Evolutionary conservation across 2,113 vertebrate genomes (phyloP).

Genomic region (Nannobrachium achirus): DNA sequence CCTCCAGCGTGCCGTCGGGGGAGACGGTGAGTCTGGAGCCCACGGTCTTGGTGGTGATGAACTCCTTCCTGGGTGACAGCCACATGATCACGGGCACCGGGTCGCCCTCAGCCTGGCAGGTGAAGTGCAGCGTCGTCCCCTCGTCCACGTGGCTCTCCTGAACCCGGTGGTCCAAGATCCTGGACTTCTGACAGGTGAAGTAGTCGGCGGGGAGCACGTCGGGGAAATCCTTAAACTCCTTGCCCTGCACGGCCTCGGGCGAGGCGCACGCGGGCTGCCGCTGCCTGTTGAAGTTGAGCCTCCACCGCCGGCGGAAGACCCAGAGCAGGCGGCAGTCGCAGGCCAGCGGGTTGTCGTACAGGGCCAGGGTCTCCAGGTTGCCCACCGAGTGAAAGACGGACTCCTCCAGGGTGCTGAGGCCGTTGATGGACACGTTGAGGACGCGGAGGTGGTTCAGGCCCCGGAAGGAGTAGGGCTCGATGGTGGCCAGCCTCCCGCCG

Average conservation of each 20-base stretch:
- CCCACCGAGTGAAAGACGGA: constrained; percentile 95
- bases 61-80: constrained; percentile 94
- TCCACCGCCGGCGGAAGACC: constrained; percentile 96
- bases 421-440: constrained; percentile 94
- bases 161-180: constrained; percentile 90
- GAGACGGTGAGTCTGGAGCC: constrained; percentile 91
- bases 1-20: constrained; percentile 91
- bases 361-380: constrained; percentile 94
- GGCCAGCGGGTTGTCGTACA: constrained; percentile 94
- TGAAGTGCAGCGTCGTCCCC: constrained; percentile 92
- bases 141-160: constrained; percentile 94
- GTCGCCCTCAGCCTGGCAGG: constrained; percentile 93
- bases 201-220: constrained; percentile 89
- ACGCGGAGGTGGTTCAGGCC: constrained; percentile 95
- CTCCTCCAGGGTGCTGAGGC: constrained; percentile 93
- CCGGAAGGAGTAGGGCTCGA: constrained; percentile 94
- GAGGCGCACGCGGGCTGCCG: constrained; percentile 93
- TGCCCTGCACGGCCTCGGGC: constrained; percentile 89
- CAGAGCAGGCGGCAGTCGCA: constrained; percentile 97
- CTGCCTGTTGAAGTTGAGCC: constrained; percentile 95
- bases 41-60: constrained; percentile 92
- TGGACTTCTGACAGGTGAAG: constrained; percentile 93
- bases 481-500: constrained; percentile 86
- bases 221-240: constrained; percentile 97
- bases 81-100: constrained; percentile 91